These are phyloP conservation scores for Erpobdella octoculata DNA, from an alignment of 2,888 invertebrate species.

Conservation along the genomic window DNA sequence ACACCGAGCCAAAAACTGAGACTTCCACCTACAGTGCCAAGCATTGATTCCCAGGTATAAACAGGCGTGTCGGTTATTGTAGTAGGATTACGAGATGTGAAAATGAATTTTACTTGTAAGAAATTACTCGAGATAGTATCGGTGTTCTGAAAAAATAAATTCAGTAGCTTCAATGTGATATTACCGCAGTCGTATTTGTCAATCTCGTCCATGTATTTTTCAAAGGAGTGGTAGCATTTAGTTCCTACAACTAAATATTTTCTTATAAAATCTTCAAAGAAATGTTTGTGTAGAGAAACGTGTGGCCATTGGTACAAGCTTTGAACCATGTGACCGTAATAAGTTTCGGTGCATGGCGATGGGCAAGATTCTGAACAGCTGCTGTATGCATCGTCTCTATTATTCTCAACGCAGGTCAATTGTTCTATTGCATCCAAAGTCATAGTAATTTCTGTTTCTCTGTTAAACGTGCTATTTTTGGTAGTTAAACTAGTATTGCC, in stretches of 20 bases:
- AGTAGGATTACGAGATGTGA: not conserved
- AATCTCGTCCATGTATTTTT: not conserved
- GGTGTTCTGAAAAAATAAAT: too few species aligned
- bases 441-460: not conserved
- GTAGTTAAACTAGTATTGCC: not conserved
- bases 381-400: not conserved
- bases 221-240: not conserved
- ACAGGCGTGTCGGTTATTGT: not conserved
- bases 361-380: not conserved
- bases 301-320: constrained; percentile 12
- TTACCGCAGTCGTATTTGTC: not conserved
- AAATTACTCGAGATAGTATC: constrained; percentile 14
- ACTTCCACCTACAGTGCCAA: constrained; percentile 2
- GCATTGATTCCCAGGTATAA: constrained; percentile 15
- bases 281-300: not conserved
- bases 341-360: constrained; percentile 11
- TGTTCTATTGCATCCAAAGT: not conserved
- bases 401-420: not conserved
- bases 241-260: not conserved
- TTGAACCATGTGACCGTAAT: not conserved
- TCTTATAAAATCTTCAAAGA: constrained; percentile 6
- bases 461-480: not conserved
- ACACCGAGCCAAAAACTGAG: constrained; percentile 24
- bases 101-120: constrained; percentile 3
- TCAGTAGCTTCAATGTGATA: not conserved